These are phyloP conservation scores for Myanophis thanlyinensis DNA, from an alignment of 2,113 vertebrate species.

Conservation along the genomic window DNA sequence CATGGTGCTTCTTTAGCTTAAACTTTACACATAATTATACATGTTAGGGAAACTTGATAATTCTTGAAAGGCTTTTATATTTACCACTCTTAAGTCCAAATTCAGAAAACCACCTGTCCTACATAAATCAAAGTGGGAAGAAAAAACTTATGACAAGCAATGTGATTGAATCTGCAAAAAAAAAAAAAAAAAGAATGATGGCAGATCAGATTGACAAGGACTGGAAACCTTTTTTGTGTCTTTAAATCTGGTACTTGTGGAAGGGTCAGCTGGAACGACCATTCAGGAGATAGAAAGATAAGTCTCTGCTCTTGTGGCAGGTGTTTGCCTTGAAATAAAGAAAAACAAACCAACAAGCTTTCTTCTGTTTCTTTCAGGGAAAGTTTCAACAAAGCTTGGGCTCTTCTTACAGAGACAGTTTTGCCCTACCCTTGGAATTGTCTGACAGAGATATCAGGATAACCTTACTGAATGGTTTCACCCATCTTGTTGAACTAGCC, in stretches of 20 bases:
- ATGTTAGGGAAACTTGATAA: constrained; percentile 46
- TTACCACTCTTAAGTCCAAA: constrained; percentile 47
- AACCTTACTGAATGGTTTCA: constrained; percentile 31
- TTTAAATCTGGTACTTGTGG: background rate
- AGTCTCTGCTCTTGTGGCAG: background rate
- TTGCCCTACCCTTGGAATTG: background rate
- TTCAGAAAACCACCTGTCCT: background rate
- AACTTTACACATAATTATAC: constrained; percentile 47
- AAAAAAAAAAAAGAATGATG: background rate
- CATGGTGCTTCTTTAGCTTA: constrained; percentile 35
- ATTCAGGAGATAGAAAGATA: background rate
- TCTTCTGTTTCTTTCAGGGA: background rate
- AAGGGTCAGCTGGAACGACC: background rate
- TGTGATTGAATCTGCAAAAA: background rate
- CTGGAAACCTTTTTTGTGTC: background rate
- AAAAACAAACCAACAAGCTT: background rate
- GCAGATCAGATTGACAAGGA: background rate
- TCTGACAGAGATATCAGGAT: constrained; percentile 5
- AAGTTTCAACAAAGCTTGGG: constrained; percentile 32
- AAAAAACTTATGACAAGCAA: background rate
- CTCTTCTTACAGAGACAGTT: constrained; percentile 21
- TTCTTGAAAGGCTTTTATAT: constrained; percentile 40
- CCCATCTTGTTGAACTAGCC: constrained; percentile 15
- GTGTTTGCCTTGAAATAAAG: background rate
- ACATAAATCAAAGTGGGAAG: constrained; percentile 26